Base-by-base conservation (phyloP, 2,797 vertebrate species). In the Pogoniulus pusillus region DNA sequence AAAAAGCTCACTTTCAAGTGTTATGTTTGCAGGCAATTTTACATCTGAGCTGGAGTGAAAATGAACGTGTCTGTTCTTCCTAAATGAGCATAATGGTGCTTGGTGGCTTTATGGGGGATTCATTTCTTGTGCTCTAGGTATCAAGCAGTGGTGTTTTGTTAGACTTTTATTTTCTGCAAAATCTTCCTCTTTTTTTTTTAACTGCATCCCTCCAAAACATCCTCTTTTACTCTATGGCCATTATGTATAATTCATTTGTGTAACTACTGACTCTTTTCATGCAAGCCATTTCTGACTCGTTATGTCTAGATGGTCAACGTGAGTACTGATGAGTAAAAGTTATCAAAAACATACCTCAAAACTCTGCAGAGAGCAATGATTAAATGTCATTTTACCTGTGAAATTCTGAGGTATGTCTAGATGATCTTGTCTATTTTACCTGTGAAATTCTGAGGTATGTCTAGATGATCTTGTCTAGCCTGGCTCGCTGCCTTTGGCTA, bases 11-110 rank as follows among this genome's bases (percentile, higher is more conserved):
- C 4, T 4, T 57, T 43, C 8, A 17, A 47, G 16, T 77, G 68
- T 70, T 85, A 12, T 24, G 8, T 68, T 84, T 83, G n/a, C 68
- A 77, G 81, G 68, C 70, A 64, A 12, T 82, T 79, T 93, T 79
- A 37, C n/a, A 23, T 89, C 70, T 85, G 65, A 89, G 65, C 69
- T n/a, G 74, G 53, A 90, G 87, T 54, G 73, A 76, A 85, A 91
- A 73, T 53, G 59, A 89, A 66, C 1, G 0, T 16, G 69, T 35
- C 47, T 65, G 66, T 79, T 43, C 43, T 68, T 85, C 85, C 59
- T 70, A 72, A 60, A 60, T 26, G 26, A 83, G 23, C 27, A 30
- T 32, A 34, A 17, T 43, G 39, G 34, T 72, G 26, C 82, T 78
- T 75, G 59, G 58, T 70, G 53, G 45, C 77, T 76, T 79, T 64